phyloP scores from a whole-genome alignment of 1,140 invertebrate species.

The Gryllus bimaculatus region DNA sequence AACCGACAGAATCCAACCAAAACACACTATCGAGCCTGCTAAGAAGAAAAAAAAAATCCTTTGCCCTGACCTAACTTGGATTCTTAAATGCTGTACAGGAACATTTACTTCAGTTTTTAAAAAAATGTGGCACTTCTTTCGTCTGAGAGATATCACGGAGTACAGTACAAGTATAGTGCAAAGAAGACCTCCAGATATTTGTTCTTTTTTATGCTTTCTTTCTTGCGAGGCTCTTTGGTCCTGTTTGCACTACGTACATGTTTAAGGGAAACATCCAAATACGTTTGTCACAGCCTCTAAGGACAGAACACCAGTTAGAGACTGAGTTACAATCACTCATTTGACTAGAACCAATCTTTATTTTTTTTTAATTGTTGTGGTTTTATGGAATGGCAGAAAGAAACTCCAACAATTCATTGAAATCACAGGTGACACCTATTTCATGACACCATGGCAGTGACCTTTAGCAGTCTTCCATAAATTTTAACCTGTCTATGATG shows the following conservation, averaged over 20 bases:
- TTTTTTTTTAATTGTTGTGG: conserved; percentile 16
- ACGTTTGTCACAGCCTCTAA: conserved; percentile 26
- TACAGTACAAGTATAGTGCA: conserved; percentile 25
- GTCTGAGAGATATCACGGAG: conserved; percentile 27
- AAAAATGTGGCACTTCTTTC: conserved; percentile 28
- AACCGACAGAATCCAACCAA: conserved; percentile 22
- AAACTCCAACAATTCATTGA: conserved; percentile 13
- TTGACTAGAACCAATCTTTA: conserved; percentile 26
- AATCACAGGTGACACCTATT: conserved; percentile 16
- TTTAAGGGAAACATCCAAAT: conserved; percentile 25
- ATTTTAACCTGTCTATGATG: not conserved
- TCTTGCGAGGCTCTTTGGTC: conserved; percentile 23
- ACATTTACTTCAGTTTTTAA: conserved; percentile 37
- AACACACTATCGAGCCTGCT: conserved; percentile 20
- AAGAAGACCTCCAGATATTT: conserved; percentile 21
- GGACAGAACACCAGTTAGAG: conserved; percentile 25
- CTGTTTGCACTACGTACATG: conserved; percentile 23
- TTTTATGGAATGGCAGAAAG: conserved; percentile 21
- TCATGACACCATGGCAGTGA: conserved; percentile 18
- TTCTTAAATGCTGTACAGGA: conserved; percentile 45
- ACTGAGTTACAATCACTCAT: conserved; percentile 25
- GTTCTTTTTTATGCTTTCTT: conserved; percentile 12
- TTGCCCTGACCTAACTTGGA: conserved; percentile 32
- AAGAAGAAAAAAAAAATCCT: conserved; percentile 22
- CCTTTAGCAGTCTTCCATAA: conserved; percentile 16